Percentiles rank a stretch among this genome's conserved stretches.
Conservation (phyloP, 2,113 vertebrate genomes). For the Junco hyemalis region DNA sequence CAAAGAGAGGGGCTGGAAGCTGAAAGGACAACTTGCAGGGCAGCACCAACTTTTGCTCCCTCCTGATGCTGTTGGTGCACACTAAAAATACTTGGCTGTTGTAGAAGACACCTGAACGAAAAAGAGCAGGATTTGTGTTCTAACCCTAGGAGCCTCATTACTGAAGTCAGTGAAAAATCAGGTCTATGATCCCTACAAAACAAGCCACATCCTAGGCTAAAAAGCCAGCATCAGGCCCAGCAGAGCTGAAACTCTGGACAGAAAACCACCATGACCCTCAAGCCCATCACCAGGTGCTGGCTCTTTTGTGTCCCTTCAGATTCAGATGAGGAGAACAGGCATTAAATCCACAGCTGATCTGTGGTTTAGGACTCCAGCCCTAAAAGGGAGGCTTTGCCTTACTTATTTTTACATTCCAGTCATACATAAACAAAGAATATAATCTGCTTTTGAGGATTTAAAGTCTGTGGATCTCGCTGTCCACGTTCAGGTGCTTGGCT, state of each 20-base stretch:
- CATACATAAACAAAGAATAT: not conserved
- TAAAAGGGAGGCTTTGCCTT: not conserved
- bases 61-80: not conserved
- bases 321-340: not conserved
- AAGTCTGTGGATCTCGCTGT: not conserved
- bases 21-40: not conserved
- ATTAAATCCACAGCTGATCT: not conserved
- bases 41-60: not conserved
- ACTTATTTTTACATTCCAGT: not conserved
- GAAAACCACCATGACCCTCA: not conserved
- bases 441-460: constrained; percentile 3
- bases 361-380: not conserved
- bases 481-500: not conserved
- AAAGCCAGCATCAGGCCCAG: not conserved
- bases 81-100: not conserved
- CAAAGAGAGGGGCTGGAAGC: not conserved
- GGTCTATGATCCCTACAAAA: not conserved
- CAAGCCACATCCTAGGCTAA: not conserved
- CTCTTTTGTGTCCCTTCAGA: not conserved
- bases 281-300: not conserved
- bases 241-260: not conserved
- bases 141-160: accelerated
- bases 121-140: not conserved
- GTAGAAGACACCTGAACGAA: not conserved
- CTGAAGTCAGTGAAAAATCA: not conserved